A percentile compares a stretch with the other conserved stretches of the same genome.
These are phyloP conservation scores for Conus canariensis DNA, from an alignment of 2,888 invertebrate genomes.

Conservation along the genomic window DNA sequence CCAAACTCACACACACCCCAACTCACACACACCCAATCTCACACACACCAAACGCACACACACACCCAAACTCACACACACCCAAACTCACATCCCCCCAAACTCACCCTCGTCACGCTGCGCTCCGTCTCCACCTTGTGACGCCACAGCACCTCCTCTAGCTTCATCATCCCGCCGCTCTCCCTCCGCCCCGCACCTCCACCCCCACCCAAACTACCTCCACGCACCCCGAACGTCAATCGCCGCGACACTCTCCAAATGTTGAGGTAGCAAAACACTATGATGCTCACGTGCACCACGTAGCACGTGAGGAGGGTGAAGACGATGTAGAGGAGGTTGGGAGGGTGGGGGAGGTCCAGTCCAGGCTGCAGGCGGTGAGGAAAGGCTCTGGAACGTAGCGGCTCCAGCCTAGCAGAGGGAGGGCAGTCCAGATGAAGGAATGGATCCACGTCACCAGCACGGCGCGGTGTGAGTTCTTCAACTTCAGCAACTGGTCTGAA, in stretches of 20 bases:
- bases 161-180: neutral
- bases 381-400: slow-evolving; percentile 57
- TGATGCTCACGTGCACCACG: slow-evolving; percentile 46
- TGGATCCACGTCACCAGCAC: slow-evolving; percentile 47
- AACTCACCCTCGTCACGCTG: slow-evolving; percentile 29
- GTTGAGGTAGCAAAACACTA: slow-evolving; percentile 52
- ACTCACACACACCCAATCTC: no score
- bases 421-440: slow-evolving; percentile 53
- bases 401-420: slow-evolving; percentile 60
- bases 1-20: no score
- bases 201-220: neutral
- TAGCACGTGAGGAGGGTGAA: slow-evolving; percentile 51
- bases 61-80: neutral
- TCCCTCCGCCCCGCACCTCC: neutral
- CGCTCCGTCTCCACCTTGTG: slow-evolving; percentile 41
- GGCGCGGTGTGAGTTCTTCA: slow-evolving; percentile 38
- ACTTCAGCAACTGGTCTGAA: slow-evolving; percentile 42
- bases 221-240: slow-evolving; percentile 29
- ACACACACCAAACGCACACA: no score
- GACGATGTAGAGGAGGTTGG: slow-evolving; percentile 47
- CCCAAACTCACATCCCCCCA: neutral
- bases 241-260: slow-evolving; percentile 33
- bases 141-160: slow-evolving; percentile 39
- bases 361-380: slow-evolving; percentile 57
- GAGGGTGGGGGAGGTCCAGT: slow-evolving; percentile 52